phyloP scores from a whole-genome alignment of 2,113 vertebrate genomes.

The Gorsachius goisagi region DNA sequence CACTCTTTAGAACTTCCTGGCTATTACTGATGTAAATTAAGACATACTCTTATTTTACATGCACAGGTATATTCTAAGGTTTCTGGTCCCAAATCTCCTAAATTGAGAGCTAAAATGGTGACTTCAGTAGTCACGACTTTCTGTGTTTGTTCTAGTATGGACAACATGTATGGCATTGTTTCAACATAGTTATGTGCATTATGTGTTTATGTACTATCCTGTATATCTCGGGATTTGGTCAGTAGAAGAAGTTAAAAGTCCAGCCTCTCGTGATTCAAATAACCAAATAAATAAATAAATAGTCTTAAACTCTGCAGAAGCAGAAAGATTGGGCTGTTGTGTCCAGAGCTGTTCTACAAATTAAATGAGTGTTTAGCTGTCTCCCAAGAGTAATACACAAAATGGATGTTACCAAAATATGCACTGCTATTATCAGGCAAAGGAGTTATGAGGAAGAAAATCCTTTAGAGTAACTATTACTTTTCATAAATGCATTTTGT shows the following conservation, averaged over 20 bases:
- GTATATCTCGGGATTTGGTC: neutral
- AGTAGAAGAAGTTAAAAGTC: neutral
- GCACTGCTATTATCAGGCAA: neutral
- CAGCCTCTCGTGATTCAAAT: neutral
- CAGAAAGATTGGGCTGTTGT: neutral
- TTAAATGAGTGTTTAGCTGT: constrained; percentile 15
- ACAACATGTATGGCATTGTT: neutral
- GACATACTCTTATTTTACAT: neutral
- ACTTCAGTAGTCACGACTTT: neutral
- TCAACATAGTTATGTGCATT: neutral
- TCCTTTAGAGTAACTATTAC: neutral
- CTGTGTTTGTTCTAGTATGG: neutral
- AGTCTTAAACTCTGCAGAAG: neutral
- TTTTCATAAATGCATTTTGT: neutral
- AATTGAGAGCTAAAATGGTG: neutral
- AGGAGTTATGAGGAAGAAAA: neutral
- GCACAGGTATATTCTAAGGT: neutral
- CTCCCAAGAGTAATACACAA: constrained; percentile 8
- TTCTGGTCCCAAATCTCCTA: neutral
- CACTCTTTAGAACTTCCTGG: neutral
- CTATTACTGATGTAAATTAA: neutral
- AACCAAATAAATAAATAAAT: neutral
- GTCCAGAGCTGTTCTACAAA: neutral
- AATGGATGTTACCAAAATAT: constrained; percentile 29
- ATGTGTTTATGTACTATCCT: neutral